These are phyloP conservation scores for Vulpes vulpes DNA, from an alignment of 2,113 vertebrate species.

Conservation along the genomic window DNA sequence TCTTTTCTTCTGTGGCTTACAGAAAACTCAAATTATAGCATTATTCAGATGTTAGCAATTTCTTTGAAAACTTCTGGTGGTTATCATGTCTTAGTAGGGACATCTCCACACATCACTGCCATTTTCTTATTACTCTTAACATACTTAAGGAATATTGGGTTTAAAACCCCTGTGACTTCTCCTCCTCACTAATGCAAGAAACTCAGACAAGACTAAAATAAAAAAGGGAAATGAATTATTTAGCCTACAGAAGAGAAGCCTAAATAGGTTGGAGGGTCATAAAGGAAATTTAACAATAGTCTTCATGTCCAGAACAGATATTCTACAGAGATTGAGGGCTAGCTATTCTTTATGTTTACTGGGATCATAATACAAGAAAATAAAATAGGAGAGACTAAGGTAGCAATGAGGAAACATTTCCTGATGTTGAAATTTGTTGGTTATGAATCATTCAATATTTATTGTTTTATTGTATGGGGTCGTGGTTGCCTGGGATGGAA, in stretches of 20 bases:
- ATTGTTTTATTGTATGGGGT: slow-evolving; percentile 42
- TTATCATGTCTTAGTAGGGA: neutral
- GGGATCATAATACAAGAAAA: slow-evolving; percentile 61
- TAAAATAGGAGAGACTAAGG: slow-evolving; percentile 46
- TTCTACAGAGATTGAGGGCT: slow-evolving; percentile 64
- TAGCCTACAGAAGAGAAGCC: slow-evolving; percentile 63
- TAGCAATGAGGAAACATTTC: slow-evolving; percentile 61
- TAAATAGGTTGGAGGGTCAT: slow-evolving; percentile 71
- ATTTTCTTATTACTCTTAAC: slow-evolving; percentile 61
- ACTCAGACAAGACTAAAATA: slow-evolving; percentile 52
- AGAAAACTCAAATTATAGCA: slow-evolving; percentile 50
- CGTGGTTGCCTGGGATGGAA: neutral
- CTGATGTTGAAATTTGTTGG: slow-evolving; percentile 56
- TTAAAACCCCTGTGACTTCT: slow-evolving; percentile 3
- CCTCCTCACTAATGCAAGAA: slow-evolving; percentile 54
- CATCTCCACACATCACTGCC: neutral
- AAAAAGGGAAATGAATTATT: slow-evolving; percentile 73
- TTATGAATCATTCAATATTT: slow-evolving; percentile 66
- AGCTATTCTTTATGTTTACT: slow-evolving; percentile 48
- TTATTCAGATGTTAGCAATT: slow-evolving; percentile 54
- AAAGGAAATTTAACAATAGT: slow-evolving; percentile 75
- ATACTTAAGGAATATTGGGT: neutral
- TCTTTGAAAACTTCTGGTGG: slow-evolving; percentile 26
- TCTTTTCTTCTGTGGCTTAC: slow-evolving; percentile 26
- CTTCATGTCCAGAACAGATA: slow-evolving; percentile 60